Evolutionary conservation across 2,113 vertebrate species (phyloP).

Genomic region (Trochalopteron elliotii): DNA sequence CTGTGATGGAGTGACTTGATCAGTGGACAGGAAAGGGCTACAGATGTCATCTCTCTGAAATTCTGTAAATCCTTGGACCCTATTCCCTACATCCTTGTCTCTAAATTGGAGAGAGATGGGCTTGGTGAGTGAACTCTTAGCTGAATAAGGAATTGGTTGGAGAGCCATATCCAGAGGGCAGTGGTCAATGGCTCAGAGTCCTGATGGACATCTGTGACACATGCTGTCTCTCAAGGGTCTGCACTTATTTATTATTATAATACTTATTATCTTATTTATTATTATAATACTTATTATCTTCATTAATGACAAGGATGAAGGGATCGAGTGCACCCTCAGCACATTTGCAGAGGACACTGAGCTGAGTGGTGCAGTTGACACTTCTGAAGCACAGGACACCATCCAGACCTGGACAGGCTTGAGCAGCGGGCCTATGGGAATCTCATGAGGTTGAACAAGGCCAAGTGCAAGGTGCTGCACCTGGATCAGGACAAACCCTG

Average conservation of each 20-base stretch:
- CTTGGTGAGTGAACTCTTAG: not conserved
- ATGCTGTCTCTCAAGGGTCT: not conserved
- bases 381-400: not conserved
- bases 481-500: rapidly evolving
- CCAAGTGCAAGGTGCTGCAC: not conserved
- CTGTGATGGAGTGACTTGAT: not conserved
- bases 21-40: not conserved
- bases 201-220: not conserved
- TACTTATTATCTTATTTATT: not conserved
- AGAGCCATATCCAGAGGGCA: not conserved
- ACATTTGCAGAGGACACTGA: not conserved
- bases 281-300: not conserved
- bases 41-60: not conserved
- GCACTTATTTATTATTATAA: not conserved
- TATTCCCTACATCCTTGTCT: not conserved
- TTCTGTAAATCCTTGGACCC: not conserved
- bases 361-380: not conserved
- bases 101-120: not conserved
- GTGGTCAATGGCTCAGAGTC: not conserved
- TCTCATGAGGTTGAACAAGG: not conserved
- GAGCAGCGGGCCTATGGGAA: not conserved
- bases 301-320: not conserved
- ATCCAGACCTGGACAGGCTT: not conserved
- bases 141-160: not conserved
- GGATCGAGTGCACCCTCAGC: not conserved